Base-by-base conservation (phyloP, 2,797 vertebrate genomes). In the Phataginus tricuspis region DNA sequence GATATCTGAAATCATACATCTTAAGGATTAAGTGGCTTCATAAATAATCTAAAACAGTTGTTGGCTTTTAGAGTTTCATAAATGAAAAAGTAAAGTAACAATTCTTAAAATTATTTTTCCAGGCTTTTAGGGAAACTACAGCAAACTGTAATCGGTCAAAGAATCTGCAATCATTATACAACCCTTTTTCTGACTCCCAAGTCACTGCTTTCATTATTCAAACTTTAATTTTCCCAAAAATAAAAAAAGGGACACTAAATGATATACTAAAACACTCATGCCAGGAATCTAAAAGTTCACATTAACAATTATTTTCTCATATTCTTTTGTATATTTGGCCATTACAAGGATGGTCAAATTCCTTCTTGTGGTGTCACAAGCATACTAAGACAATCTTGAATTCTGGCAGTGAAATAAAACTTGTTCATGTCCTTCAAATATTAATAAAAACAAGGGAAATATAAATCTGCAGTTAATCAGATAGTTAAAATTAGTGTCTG, bases 61-160 rank as follows among this genome's bases (percentile, higher is more conserved):
- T 91, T 96, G 91, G 90, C 45, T 53, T 94, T 97, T 94, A 97
- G 74, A 69, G 78, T 95, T 96, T 95, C 31, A 29, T 74, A 96
- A 91, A 39, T 92, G 72, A 72, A 94, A 96, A 91, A 86, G 53
- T 61, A 63, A 91, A 91, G 90, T 85, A 94, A 86, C 66, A 92
- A 1, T 87, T 93, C 34, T 86, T 78, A 23, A 27, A 78, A 68
- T 93, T 63, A 19, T 75, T 90, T 53, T 80, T 74, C 94, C 53
- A 87, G 93, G 93, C 63, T 90, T 80, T 83, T 15, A 34, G 37
- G 59, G 69, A 95, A 91, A 90, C n/a, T 89, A 27, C 85, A 45
- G 29, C 79, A 59, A 64, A 53, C 45, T 89, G 27, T 53, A 34
- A 93, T 88, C 4, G 64, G 10, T 68, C 72, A 64, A 29, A 34